phyloP scores from a whole-genome alignment of 2,797 vertebrate species.

The Cercopithecus neglectus region DNA sequence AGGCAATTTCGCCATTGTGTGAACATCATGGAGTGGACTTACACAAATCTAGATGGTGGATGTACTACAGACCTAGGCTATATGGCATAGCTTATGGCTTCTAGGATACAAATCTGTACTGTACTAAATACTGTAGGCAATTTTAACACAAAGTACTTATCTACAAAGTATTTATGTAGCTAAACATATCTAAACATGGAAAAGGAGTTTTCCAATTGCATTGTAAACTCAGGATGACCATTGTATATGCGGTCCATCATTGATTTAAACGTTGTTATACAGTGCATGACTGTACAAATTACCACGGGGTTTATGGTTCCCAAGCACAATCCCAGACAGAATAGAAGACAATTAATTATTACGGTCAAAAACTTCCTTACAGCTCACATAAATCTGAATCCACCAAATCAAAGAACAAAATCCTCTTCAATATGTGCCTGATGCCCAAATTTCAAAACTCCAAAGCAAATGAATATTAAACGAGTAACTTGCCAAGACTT shows the following conservation, averaged over 20 bases:
- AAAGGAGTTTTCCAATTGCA: not conserved
- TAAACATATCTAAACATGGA: not conserved
- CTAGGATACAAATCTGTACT: not conserved
- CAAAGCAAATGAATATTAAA: slow-evolving; percentile 61
- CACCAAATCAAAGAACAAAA: slow-evolving; percentile 35
- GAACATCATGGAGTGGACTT: not conserved
- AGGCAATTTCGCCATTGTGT: not conserved
- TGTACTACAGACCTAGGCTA: not conserved
- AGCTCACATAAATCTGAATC: slow-evolving; percentile 37
- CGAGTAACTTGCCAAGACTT: slow-evolving; percentile 94
- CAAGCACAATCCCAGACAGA: not conserved
- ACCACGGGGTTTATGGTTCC: not conserved
- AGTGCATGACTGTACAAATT: not conserved
- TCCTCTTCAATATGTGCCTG: not conserved
- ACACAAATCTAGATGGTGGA: not conserved
- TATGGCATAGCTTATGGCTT: not conserved
- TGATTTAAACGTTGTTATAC: not conserved
- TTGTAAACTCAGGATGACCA: not conserved
- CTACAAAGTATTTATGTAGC: not conserved
- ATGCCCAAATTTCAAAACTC: slow-evolving; percentile 29
- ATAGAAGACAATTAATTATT: not conserved
- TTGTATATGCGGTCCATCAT: too few relatives aligned
- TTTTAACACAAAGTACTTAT: not conserved
- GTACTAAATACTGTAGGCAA: not conserved
- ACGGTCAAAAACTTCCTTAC: not conserved